phyloP scores from a whole-genome alignment of 2,888 invertebrate species.

The Pollenia amentaria region DNA sequence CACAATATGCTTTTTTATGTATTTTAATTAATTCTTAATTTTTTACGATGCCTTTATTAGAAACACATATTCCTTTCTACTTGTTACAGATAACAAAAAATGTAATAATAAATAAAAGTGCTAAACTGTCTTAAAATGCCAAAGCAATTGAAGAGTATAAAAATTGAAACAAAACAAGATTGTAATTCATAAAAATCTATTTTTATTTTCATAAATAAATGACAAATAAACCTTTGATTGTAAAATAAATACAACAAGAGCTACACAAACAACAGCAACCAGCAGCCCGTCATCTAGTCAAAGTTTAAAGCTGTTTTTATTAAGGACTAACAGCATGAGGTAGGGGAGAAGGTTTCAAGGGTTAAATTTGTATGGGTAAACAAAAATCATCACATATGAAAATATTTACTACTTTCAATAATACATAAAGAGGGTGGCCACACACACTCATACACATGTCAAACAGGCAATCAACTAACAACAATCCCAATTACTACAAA shows the following conservation, averaged over 20 bases:
- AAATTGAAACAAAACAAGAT: slow-evolving; percentile 71
- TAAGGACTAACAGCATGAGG: background rate
- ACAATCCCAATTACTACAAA: slow-evolving; percentile 41
- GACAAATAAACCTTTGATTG: slow-evolving; percentile 70
- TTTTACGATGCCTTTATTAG: slow-evolving; percentile 25
- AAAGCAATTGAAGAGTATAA: slow-evolving; percentile 47
- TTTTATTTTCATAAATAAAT: slow-evolving; percentile 72
- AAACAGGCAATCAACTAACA: slow-evolving; percentile 25
- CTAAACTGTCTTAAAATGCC: slow-evolving; percentile 44
- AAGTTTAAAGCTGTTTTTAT: slow-evolving; percentile 26
- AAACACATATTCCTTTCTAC: background rate
- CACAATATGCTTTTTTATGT: slow-evolving; percentile 12
- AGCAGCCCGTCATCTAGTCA: slow-evolving; percentile 33
- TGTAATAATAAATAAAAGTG: background rate
- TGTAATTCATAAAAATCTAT: slow-evolving; percentile 66
- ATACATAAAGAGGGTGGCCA: slow-evolving; percentile 10
- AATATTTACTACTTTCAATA: slow-evolving; percentile 49
- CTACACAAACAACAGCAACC: slow-evolving; percentile 25
- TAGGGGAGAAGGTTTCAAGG: background rate
- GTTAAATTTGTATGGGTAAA: slow-evolving; percentile 33
- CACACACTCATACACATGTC: background rate
- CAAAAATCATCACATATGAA: slow-evolving; percentile 45
- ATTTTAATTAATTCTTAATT: slow-evolving; percentile 42
- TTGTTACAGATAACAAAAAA: background rate
- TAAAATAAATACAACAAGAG: slow-evolving; percentile 64